A percentile compares a stretch with the other conserved stretches of the same genome.
phyloP scores from a whole-genome alignment of 2,888 invertebrate genomes.

The Eristalis arbustorum region DNA sequence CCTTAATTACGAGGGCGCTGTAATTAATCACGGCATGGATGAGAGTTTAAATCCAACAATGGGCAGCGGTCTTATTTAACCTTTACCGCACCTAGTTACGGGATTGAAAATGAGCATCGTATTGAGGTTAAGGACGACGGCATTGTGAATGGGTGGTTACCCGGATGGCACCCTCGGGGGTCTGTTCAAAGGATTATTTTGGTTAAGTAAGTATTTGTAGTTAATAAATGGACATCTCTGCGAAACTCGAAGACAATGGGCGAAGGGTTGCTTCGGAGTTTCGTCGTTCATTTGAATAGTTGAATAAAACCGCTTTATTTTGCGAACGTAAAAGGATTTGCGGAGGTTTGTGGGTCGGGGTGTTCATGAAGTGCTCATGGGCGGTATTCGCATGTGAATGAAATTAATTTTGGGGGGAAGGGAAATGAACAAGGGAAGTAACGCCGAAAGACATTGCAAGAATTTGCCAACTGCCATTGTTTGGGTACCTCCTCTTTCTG shows the following conservation, averaged over 20 bases:
- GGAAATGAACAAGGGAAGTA: too few relatives aligned
- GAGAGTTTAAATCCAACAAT: constrained; percentile 18
- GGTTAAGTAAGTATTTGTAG: neutral
- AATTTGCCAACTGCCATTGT: too few relatives aligned
- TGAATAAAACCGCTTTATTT: neutral
- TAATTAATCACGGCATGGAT: constrained; percentile 58
- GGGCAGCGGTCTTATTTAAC: neutral
- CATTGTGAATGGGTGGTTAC: neutral
- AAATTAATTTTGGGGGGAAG: too few relatives aligned
- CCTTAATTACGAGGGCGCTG: constrained; percentile 41
- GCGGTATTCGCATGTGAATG: too few relatives aligned
- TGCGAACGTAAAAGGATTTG: too few relatives aligned
- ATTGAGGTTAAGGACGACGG: neutral
- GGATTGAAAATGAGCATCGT: neutral
- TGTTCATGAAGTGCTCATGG: too few relatives aligned
- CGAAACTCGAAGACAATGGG: neutral
- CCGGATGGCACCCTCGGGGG: neutral
- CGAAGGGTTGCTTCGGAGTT: neutral
- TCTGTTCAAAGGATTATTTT: neutral
- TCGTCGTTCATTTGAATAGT: neutral
- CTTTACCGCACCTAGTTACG: neutral
- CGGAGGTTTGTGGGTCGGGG: too few relatives aligned
- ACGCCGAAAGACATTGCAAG: too few relatives aligned
- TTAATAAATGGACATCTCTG: neutral
- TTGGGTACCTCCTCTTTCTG: too few relatives aligned